phyloP scores from a whole-genome alignment of 1,140 invertebrate species.

The Sesamia nonagrioides region DNA sequence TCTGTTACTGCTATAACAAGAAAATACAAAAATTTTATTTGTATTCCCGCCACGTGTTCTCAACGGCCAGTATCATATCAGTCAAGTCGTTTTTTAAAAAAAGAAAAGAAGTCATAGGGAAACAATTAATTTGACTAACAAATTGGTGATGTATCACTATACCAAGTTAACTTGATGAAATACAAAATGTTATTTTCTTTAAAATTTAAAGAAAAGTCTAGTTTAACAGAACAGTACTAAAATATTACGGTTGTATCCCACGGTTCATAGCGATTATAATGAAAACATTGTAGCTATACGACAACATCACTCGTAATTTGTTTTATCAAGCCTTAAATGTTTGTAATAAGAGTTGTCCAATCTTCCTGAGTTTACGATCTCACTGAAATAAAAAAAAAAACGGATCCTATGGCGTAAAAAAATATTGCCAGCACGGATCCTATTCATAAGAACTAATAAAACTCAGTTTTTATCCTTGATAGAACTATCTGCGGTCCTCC shows the following conservation, averaged over 20 bases:
- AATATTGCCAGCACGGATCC: constrained; percentile 45
- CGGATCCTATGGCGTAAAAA: constrained; percentile 40
- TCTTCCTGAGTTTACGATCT: constrained; percentile 54
- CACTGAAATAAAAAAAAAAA: constrained; percentile 28
- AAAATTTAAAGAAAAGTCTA: constrained; percentile 25
- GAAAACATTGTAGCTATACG: constrained; percentile 54
- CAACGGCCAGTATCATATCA: too few species aligned
- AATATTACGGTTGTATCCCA: constrained; percentile 54
- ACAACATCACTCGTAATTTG: constrained; percentile 58
- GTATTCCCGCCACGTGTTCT: too few species aligned
- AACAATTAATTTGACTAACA: too few species aligned
- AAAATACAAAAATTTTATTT: too few species aligned
- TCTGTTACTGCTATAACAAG: too few species aligned
- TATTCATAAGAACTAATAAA: constrained; percentile 32
- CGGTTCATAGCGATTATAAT: constrained; percentile 55
- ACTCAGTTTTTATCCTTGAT: constrained; percentile 15
- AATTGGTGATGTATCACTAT: not conserved
- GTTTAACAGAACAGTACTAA: constrained; percentile 73
- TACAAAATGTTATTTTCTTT: constrained; percentile 37
- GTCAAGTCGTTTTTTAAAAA: too few species aligned
- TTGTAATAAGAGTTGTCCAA: constrained; percentile 29
- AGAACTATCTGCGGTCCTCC: not conserved
- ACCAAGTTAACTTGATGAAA: constrained; percentile 36
- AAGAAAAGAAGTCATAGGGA: too few species aligned
- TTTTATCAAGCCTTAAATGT: constrained; percentile 49